Base-by-base conservation (phyloP, 2,113 vertebrate genomes). In the Psittacus erithacus region DNA sequence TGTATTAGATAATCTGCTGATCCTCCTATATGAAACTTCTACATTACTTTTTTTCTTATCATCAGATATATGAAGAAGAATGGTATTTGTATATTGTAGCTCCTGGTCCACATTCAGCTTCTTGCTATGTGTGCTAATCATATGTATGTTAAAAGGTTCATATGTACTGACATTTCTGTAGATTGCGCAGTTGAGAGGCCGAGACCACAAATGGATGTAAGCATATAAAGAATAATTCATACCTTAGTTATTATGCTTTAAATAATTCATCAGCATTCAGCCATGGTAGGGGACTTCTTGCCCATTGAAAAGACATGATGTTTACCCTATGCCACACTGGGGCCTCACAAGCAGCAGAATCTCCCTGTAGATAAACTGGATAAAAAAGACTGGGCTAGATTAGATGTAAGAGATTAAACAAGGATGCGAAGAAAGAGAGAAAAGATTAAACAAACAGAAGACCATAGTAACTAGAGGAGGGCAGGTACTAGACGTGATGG, bases 211-310 rank as follows among this genome's bases (percentile, higher is more conserved):
- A 83, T 1, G 27, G 50, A 88, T 86, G 3, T 4, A 69, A 44
- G 31, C 9, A 73, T 46, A 57, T 52, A 52, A 69, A 69, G 27
- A 87, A 82, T 80, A 85, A 82, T 68, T 86, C 24, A 71, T 84
- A 64, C 35, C 7, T 52, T 69, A 55, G 29, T 52, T 86, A 52
- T 69, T 69, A 49, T 47, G 41, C 55, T 88, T 81, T 95, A 55
- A 93, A 75, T 76, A 84, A 71, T 90, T 87, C 6, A 82, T 39
- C 8, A 79, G 43, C 22, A 44, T 79, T 93, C 46, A 62, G 31
- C 50, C 16, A 53, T 13, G 44, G 13, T 9, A 39, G 53, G 29
- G 33, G n/a, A 33, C 38, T 65, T 80, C 59, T 47, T 43, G 9
- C 16, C 24, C 4, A 5, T 55, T 35, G 77, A 81, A 83, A 89